Conservation (phyloP, 1,140 invertebrate species). For the Bombus confusus region DNA sequence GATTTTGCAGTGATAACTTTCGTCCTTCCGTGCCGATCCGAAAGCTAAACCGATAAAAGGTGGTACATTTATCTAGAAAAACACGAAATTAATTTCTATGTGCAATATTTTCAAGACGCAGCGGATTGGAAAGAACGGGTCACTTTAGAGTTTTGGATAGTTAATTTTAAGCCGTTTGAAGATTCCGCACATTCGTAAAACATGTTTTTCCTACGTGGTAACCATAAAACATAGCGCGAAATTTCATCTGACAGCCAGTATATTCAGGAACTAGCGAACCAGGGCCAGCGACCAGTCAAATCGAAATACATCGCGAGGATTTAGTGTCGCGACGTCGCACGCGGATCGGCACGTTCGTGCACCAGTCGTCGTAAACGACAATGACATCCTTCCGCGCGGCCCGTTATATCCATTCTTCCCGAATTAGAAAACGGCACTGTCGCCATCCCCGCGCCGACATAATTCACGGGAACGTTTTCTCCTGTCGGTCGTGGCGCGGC, state of each 20-base stretch:
- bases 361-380: constrained; percentile 61
- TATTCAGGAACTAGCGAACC: neutral
- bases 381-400: constrained; percentile 25
- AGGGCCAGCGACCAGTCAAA: constrained; percentile 37
- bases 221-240: neutral
- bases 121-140: too few relatives aligned
- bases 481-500: constrained; percentile 16
- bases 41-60: too few relatives aligned
- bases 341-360: constrained; percentile 37
- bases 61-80: too few relatives aligned
- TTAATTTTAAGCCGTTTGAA: neutral
- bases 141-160: neutral
- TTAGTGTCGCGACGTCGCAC: constrained; percentile 47
- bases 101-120: neutral
- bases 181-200: neutral
- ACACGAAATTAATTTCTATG: neutral
- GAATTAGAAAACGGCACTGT: constrained; percentile 32
- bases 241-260: constrained; percentile 4
- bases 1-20: neutral
- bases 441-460: neutral
- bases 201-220: neutral
- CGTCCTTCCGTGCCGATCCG: too few relatives aligned
- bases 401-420: constrained; percentile 52
- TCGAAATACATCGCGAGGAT: constrained; percentile 61
- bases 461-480: constrained; percentile 12